Percentiles rank a stretch among this genome's conserved stretches.
These are phyloP conservation scores for Bombus turneri DNA, from an alignment of 1,140 invertebrate genomes.

Conservation along the genomic window DNA sequence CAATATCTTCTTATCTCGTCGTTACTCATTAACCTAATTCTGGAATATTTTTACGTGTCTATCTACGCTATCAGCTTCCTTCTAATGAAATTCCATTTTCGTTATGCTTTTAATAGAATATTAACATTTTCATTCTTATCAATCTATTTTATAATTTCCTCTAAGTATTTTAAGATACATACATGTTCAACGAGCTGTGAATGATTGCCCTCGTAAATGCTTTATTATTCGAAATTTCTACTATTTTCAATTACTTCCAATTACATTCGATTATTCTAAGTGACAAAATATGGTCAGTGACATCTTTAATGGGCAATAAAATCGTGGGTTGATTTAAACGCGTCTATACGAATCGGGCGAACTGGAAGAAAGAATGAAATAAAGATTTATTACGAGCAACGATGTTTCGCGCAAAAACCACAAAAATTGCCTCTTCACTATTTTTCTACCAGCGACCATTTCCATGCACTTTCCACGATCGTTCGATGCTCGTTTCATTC, in stretches of 20 bases:
- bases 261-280: neutral
- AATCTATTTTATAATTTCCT: neutral
- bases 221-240: neutral
- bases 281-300: too few species aligned
- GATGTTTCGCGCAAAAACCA: neutral
- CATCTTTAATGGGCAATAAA: neutral
- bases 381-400: neutral
- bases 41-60: neutral
- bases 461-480: neutral
- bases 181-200: neutral
- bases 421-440: neutral
- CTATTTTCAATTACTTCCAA: neutral
- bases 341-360: too few species aligned
- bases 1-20: neutral
- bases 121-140: neutral
- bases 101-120: neutral
- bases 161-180: neutral
- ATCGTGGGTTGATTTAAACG: neutral
- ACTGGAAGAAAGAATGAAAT: neutral
- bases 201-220: neutral
- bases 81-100: neutral
- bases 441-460: constrained; percentile 4
- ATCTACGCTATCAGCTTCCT: neutral
- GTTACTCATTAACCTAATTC: neutral
- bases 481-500: constrained; percentile 13